Evolutionary conservation across 1,140 invertebrate species (phyloP), one percentile per base, ranked within the genome.

Genomic region (Diabrotica virgifera): DNA sequence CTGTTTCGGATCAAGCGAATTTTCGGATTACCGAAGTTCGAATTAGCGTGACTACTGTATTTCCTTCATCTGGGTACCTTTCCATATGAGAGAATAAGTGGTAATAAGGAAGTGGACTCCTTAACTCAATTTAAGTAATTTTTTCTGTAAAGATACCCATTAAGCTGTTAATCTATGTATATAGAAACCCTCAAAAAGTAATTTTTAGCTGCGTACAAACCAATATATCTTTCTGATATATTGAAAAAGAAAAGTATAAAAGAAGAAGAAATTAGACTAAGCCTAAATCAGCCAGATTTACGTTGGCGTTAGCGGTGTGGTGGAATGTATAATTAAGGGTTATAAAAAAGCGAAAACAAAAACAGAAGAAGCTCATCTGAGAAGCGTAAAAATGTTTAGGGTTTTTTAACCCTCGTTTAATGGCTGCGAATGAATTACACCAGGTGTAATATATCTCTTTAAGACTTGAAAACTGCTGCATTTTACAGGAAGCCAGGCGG

Each of bases 371-470:
- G 62, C 65, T 70, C 67, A 65, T 66, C 64, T 67, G 61, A 72
- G 65, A 59, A 65, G 63, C 68, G 64, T 67, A 72, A 72, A 68
- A 72, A 70, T 72, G 70, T 72, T 72, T 72, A 70, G 65, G 63
- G 70, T 71, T 67, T 72, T 72, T 70, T 67, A 70, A 65, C 68
- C 63, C 67, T 46, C 65, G 24, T 70, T 69, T 70, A 72, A 70
- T 72, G 68, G 68, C 36, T 51, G 63, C 50, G 62, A 60, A 71
- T 69, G 59, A 68, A 68, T 69, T 65, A 69, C 60, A 36, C 70
- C 62, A 71, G 67, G 70, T 71, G 67, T 55, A 61, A 71, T 67
- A 67, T 69, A 64, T 68, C 56, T 68, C 55, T 63, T 68, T 62
- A 65, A 59, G 58, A 51, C 59, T 36, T 51, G 59, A 59, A 67